A percentile compares a stretch with the other conserved stretches of the same genome.
These are phyloP conservation scores for Tetrao urogallus DNA, from an alignment of 2,113 vertebrate genomes.

Conservation along the genomic window DNA sequence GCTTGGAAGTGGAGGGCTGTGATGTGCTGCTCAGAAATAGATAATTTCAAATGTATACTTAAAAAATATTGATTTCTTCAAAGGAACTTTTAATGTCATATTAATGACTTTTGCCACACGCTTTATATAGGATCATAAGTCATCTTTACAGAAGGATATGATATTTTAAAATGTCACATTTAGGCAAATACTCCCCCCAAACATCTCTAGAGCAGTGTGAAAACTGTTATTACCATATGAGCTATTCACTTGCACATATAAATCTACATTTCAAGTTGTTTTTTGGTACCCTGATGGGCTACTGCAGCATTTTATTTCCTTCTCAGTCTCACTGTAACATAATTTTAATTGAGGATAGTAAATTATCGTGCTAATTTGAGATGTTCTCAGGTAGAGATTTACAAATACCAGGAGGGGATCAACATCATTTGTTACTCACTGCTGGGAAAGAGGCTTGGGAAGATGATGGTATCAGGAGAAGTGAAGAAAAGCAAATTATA, in stretches of 20 bases:
- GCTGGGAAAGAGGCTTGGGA: neutral
- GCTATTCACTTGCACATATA: neutral
- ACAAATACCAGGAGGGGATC: slow-evolving; percentile 16
- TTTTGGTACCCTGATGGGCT: slow-evolving; percentile 37
- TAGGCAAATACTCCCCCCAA: neutral
- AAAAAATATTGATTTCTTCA: slow-evolving; percentile 27
- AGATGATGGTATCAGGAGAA: neutral
- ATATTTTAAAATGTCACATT: slow-evolving; percentile 18
- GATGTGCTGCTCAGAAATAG: neutral
- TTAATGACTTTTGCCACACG: neutral
- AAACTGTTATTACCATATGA: neutral
- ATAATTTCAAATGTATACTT: neutral
- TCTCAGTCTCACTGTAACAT: neutral
- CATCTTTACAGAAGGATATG: neutral
- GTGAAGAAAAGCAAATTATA: neutral
- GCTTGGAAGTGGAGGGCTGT: neutral
- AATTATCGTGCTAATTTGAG: slow-evolving; percentile 22
- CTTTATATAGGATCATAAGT: slow-evolving; percentile 30
- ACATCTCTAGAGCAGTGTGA: slow-evolving; percentile 11
- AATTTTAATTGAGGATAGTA: slow-evolving; percentile 43
- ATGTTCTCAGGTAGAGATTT: neutral
- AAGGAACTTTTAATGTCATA: neutral
- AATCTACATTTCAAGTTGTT: neutral
- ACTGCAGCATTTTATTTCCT: neutral
- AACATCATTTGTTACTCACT: neutral